Percentiles rank a stretch among this genome's conserved stretches.
These are phyloP conservation scores for Cheilosia scutellata DNA, from an alignment of 2,888 invertebrate genomes.

Conservation along the genomic window DNA sequence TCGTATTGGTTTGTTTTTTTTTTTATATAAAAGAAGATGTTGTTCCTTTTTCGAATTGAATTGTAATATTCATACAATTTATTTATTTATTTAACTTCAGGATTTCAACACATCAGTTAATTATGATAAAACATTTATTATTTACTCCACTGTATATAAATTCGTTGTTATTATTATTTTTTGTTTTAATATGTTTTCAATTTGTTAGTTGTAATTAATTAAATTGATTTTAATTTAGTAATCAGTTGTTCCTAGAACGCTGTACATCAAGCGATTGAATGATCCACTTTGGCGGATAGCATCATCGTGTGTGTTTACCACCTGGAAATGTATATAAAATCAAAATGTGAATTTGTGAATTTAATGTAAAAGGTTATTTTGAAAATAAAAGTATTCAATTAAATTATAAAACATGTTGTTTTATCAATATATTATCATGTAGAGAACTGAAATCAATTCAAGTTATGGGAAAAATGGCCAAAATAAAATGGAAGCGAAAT, in stretches of 20 bases:
- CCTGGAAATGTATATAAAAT: constrained; percentile 76
- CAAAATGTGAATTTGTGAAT: too few relatives aligned
- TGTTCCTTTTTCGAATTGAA: constrained; percentile 52
- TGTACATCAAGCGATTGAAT: constrained; percentile 96
- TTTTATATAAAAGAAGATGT: constrained; percentile 42
- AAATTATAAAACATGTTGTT: too few relatives aligned
- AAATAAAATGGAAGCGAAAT: too few relatives aligned
- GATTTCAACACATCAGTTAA: constrained; percentile 55
- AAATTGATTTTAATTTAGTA: constrained; percentile 82
- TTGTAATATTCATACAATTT: constrained; percentile 55
- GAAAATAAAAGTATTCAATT: too few relatives aligned
- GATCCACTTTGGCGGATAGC: constrained; percentile 96
- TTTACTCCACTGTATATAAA: constrained; percentile 70
- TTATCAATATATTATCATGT: too few relatives aligned
- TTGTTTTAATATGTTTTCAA: constrained; percentile 26
- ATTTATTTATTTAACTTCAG: constrained; percentile 51
- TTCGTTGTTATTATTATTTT: constrained; percentile 53
- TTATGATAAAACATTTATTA: constrained; percentile 66
- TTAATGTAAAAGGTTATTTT: background rate
- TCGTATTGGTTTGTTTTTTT: constrained; percentile 19
- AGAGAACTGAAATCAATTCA: too few relatives aligned
- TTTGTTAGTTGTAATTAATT: constrained; percentile 61
- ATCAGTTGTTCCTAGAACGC: constrained; percentile 92
- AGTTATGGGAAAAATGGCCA: too few relatives aligned
- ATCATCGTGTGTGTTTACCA: constrained; percentile 88